Percentiles rank a stretch among this genome's conserved stretches.
Evolutionary conservation across 1,140 invertebrate species (phyloP).

Genomic region (Pseudomyrmex sp.): DNA sequence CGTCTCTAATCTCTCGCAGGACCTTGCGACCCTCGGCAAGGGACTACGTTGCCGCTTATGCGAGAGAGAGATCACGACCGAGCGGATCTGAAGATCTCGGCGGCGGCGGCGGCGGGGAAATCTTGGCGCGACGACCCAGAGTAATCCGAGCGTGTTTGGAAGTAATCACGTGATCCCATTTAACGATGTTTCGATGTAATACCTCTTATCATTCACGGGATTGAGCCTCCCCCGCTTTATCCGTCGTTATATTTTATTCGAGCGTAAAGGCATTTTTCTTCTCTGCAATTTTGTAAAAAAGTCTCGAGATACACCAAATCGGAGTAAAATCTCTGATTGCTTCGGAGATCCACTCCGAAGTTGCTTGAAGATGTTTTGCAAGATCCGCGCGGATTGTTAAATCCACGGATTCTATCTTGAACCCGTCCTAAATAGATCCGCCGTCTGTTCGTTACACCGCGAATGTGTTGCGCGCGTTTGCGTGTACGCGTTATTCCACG

Average conservation of each 20-base stretch:
- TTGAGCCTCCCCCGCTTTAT: not conserved
- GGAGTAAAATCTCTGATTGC: not conserved
- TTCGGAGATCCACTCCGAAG: conserved; percentile 17
- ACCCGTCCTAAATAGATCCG: conserved; percentile 3
- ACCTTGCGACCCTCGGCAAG: conserved; percentile 35
- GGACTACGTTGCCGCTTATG: conserved; percentile 5
- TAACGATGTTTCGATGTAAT: conserved; percentile 45
- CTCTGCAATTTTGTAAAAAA: too few species aligned
- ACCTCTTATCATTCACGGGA: conserved; percentile 34
- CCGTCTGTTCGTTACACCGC: conserved; percentile 22
- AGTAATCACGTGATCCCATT: conserved; percentile 52
- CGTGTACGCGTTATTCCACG: conserved; percentile 40
- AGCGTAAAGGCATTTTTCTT: not conserved
- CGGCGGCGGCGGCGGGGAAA: conserved; percentile 1
- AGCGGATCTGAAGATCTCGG: not conserved
- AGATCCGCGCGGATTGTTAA: conserved; percentile 38
- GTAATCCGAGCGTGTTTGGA: conserved; percentile 48
- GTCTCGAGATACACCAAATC: too few species aligned
- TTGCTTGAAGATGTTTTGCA: conserved; percentile 7
- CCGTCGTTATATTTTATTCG: not conserved
- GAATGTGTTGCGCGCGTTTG: not conserved
- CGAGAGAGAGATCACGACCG: conserved; percentile 27
- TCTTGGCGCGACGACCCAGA: conserved; percentile 29
- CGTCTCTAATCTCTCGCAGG: conserved; percentile 38
- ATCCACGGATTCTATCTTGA: conserved; percentile 5